Percentiles rank a stretch among this genome's conserved stretches.
Evolutionary conservation across 1,140 invertebrate genomes (phyloP).

Genomic region (Drosophila rufa): DNA sequence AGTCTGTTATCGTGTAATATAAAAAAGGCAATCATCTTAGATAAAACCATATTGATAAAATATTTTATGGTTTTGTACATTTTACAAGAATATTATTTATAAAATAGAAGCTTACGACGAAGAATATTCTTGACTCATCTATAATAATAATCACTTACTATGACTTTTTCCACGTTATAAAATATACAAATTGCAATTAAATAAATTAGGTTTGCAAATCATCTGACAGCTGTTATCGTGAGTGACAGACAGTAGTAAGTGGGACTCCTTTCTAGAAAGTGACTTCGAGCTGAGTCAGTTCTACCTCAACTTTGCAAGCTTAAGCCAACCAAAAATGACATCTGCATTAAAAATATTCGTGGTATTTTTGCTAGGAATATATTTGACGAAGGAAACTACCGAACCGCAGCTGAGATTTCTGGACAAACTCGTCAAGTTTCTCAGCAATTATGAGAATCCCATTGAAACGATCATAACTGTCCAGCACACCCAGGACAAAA

Average conservation of each 20-base stretch:
- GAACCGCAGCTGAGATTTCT: not conserved
- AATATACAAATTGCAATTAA: conserved; percentile 7
- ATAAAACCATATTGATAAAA: too few species aligned
- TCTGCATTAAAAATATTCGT: not conserved
- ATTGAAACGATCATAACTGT: not conserved
- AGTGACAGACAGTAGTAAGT: not conserved
- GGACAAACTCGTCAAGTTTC: not conserved
- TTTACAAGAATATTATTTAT: too few species aligned
- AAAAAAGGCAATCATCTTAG: too few species aligned
- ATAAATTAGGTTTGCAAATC: not conserved
- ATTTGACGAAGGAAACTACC: not conserved
- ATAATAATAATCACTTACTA: too few species aligned
- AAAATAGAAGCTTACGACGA: too few species aligned
- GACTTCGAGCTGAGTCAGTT: not conserved
- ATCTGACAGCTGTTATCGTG: conserved; percentile 1
- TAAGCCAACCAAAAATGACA: not conserved
- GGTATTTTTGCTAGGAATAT: not conserved
- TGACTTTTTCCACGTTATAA: not conserved
- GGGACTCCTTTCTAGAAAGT: not conserved
- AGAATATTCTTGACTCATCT: too few species aligned
- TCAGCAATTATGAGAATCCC: not conserved
- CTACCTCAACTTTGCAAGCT: not conserved
- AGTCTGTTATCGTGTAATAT: too few species aligned
- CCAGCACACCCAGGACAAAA: not conserved
- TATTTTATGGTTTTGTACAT: too few species aligned